A percentile compares a stretch with the other conserved stretches of the same genome.
Evolutionary conservation across 1,140 invertebrate genomes (phyloP).

Genomic region (Drosophila lacteicornis): DNA sequence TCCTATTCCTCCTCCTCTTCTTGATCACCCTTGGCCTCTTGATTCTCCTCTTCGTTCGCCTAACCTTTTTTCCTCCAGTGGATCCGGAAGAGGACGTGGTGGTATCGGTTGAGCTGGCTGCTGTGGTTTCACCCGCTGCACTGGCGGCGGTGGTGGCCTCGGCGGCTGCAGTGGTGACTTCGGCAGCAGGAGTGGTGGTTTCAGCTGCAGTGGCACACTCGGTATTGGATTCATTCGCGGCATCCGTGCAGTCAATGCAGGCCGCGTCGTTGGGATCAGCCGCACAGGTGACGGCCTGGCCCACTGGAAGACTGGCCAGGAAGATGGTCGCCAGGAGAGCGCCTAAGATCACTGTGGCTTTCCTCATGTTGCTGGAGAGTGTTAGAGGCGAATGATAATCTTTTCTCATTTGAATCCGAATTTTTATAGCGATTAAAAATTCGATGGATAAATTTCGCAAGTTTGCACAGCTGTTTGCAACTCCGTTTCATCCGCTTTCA

Average conservation of each 20-base stretch:
- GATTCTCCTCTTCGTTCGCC: not conserved
- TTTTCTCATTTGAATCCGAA: not conserved
- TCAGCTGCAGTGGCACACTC: not conserved
- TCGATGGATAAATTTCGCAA: not conserved
- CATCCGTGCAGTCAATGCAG: not conserved
- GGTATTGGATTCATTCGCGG: not conserved
- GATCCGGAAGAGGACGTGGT: too few species aligned
- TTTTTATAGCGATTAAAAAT: not conserved
- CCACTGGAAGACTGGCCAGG: not conserved
- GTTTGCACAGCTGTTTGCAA: constrained; percentile 1
- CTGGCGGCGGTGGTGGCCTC: not conserved
- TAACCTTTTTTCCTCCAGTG: too few species aligned
- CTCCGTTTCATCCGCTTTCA: not conserved
- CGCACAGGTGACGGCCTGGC: constrained; percentile 4
- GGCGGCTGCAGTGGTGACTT: not conserved
- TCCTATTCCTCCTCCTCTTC: not conserved
- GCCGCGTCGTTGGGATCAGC: not conserved
- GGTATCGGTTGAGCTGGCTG: too few species aligned
- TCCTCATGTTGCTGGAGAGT: constrained; percentile 12
- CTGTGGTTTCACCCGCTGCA: not conserved
- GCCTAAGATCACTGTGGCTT: not conserved
- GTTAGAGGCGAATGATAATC: constrained; percentile 2
- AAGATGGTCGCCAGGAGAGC: constrained; percentile 14
- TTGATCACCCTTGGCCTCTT: not conserved
- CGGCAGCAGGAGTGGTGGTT: not conserved